Evolutionary conservation across 1,140 invertebrate genomes (phyloP), one percentile per base, ranked within the genome.

Genomic region (Ceratoteleas bidentatus): DNA sequence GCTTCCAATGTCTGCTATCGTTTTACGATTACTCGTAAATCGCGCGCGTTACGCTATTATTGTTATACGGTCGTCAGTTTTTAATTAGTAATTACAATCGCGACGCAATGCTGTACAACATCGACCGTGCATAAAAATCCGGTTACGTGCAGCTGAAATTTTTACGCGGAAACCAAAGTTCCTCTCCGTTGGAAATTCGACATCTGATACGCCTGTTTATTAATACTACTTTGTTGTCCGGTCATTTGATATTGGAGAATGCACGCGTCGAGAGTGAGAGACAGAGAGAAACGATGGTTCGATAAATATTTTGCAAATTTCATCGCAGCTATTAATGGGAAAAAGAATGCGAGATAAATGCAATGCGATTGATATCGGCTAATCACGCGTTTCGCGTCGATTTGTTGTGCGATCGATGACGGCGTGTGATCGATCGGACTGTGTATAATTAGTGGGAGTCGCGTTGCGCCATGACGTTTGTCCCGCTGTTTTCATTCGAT

Each of bases 401-500:
- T 40, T 40, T 40, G 7, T 40, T 40, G 7, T 40, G 24, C 24
- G 24, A 24, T 24, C 24, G 24, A 24, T 24, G 24, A 24, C 1
- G 1, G 24, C 24, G 24, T 24, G 24, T 24, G 24, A 24, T 24
- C 24, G 24, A 24, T 24, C 24, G 24, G 24, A 24, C 24, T 24
- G 24, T 4, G 24, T 24, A 24, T 24, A 24, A 24, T 24, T 24
- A 24, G 4, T 24, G 1, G 24, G 24, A 24, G 24, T 24, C 24
- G 4, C 4, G 24, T n/a, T n/a, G 4, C 24, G 24, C 10, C 36
- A 40, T 6, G 36, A 40, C 38, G 52, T 66, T 24, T 14, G 10
- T 38, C 54, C 47, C 24, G 33, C 8, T 3, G 32, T 84, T 73
- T 62, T 53, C 70, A 70, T 74, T 60, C 60, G 68, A 60, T 62